A percentile compares a stretch with the other conserved stretches of the same genome.
Conservation (phyloP, 2,797 vertebrate genomes). For the Karalla daura region DNA sequence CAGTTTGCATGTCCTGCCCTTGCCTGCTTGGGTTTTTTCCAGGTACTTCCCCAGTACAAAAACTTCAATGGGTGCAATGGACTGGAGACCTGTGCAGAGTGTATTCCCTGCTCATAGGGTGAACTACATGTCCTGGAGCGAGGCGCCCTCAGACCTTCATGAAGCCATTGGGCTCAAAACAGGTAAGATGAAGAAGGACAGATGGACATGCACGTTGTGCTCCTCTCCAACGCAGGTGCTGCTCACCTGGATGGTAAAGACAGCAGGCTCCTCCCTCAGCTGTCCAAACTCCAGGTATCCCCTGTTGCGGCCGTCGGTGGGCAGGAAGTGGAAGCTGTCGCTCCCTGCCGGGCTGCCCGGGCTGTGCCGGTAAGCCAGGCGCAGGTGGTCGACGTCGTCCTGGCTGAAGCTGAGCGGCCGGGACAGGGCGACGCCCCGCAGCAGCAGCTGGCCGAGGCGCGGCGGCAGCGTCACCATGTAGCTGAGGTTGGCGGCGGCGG, state of each 20-base stretch:
- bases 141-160: too few relatives aligned
- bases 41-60: too few relatives aligned
- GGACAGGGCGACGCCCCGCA: constrained; percentile 58
- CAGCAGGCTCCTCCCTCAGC: constrained; percentile 70
- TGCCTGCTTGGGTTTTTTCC: too few relatives aligned
- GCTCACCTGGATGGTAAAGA: constrained; percentile 79
- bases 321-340: constrained; percentile 80
- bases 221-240: too few relatives aligned
- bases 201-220: too few relatives aligned
- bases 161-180: too few relatives aligned
- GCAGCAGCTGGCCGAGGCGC: constrained; percentile 68
- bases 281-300: constrained; percentile 82
- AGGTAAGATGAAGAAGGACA: too few relatives aligned
- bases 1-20: too few relatives aligned
- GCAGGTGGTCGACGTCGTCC: constrained; percentile 73
- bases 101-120: too few relatives aligned
- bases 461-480: constrained; percentile 73
- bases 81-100: too few relatives aligned
- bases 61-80: too few relatives aligned
- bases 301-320: constrained; percentile 73
- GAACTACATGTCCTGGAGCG: too few relatives aligned
- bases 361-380: constrained; percentile 76
- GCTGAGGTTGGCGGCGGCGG: constrained; percentile 64
- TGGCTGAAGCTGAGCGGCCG: constrained; percentile 73
- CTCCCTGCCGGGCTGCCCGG: constrained; percentile 44